Conservation (phyloP, 2,888 invertebrate genomes). For the Gibbula magus region DNA sequence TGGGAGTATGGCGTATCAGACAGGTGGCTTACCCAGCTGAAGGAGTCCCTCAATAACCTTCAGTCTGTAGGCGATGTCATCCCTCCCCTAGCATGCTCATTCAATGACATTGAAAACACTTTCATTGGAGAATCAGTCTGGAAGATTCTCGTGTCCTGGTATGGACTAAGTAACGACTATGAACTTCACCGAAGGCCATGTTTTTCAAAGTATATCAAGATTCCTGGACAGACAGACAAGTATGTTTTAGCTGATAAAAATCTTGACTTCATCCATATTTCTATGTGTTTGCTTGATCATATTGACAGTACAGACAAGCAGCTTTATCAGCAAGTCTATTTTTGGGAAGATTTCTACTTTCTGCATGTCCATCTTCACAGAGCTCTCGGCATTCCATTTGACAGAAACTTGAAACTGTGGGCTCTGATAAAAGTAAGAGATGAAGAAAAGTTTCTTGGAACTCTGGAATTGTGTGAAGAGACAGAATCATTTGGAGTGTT, state of each 20-base stretch:
- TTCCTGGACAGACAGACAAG: background rate
- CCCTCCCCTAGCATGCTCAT: constrained; percentile 31
- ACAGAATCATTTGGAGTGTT: background rate
- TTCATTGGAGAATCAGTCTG: constrained; percentile 55
- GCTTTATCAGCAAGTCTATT: constrained; percentile 32
- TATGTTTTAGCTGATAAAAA: constrained; percentile 35
- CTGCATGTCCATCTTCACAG: constrained; percentile 20
- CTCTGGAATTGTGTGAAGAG: background rate
- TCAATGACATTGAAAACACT: constrained; percentile 49
- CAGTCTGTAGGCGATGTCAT: constrained; percentile 33
- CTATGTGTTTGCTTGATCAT: constrained; percentile 31
- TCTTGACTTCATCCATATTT: constrained; percentile 38
- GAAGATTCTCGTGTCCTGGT: constrained; percentile 54
- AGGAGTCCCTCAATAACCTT: constrained; percentile 34
- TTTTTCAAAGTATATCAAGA: constrained; percentile 31
- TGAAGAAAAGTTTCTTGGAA: background rate
- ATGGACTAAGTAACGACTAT: constrained; percentile 44
- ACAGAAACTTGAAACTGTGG: background rate
- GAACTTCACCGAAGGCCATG: constrained; percentile 49
- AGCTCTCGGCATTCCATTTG: background rate
- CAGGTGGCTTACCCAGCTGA: constrained; percentile 50
- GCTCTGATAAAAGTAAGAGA: background rate
- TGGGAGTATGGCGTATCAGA: constrained; percentile 55
- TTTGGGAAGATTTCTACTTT: constrained; percentile 42
- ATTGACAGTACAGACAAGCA: constrained; percentile 27